phyloP scores from a whole-genome alignment of 2,797 vertebrate species.

The Eulemur rubriventer region DNA sequence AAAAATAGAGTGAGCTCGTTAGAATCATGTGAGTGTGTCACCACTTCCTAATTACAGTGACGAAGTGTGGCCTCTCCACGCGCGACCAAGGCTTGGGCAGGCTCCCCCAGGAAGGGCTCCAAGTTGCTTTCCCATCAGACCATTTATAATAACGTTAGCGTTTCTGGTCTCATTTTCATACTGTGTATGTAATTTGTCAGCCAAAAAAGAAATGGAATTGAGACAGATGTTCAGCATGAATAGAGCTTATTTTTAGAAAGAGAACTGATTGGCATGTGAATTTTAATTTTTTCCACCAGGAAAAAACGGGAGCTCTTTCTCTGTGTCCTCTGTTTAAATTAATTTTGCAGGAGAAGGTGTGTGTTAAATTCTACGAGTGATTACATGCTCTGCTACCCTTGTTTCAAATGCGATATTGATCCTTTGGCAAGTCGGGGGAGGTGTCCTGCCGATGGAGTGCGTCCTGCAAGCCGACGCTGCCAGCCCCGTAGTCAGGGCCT shows the following conservation, averaged over 20 bases:
- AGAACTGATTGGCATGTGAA: conserved; percentile 71
- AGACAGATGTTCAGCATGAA: conserved; percentile 76
- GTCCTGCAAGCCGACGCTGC: neutral
- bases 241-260: conserved; percentile 78
- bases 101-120: conserved; percentile 27
- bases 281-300: conserved; percentile 55
- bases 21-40: rapidly evolving
- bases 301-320: conserved; percentile 46
- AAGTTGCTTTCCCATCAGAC: conserved; percentile 53
- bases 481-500: rapidly evolving
- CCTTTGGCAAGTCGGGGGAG: neutral
- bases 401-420: neutral
- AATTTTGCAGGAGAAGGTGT: conserved; percentile 41
- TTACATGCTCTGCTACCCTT: neutral
- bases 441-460: rapidly evolving
- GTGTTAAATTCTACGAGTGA: neutral
- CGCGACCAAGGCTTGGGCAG: neutral
- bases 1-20: neutral
- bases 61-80: rapidly evolving
- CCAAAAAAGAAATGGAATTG: conserved; percentile 66
- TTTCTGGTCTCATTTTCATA: conserved; percentile 56
- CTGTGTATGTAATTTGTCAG: conserved; percentile 60
- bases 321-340: conserved; percentile 8
- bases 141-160: conserved; percentile 38
- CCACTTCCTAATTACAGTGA: neutral